Evolutionary conservation across 92 coral and sea anemone species (phyloP).

Genomic region (Metridium senile): DNA sequence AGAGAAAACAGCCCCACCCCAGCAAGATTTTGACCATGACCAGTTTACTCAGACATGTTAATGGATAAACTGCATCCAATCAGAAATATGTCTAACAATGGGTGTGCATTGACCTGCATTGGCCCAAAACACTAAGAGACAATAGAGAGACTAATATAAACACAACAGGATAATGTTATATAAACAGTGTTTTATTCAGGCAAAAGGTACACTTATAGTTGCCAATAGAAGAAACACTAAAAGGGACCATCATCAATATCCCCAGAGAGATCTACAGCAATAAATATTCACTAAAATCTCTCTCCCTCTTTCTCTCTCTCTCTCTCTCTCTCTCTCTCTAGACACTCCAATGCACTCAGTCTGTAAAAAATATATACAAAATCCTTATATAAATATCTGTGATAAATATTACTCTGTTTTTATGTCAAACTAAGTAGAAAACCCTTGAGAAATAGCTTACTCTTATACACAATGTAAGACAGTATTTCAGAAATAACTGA

Average conservation of each 20-base stretch:
- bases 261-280: conserved; percentile 23
- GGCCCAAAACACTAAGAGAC: too few species aligned
- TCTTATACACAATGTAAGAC: not conserved
- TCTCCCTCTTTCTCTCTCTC: conserved; percentile 18
- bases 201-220: conserved; percentile 25
- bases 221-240: conserved; percentile 23
- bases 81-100: too few species aligned
- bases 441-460: not conserved
- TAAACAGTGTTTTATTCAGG: conserved; percentile 47
- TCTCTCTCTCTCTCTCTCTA: conserved; percentile 14
- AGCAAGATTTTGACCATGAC: too few species aligned
- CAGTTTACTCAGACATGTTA: too few species aligned
- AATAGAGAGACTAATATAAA: too few species aligned
- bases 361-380: conserved; percentile 92
- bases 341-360: conserved; percentile 40
- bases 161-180: not conserved
- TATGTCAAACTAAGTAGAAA: not conserved
- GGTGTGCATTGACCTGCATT: too few species aligned
- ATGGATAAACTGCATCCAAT: too few species aligned
- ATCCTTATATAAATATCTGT: conserved; percentile 88
- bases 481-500: not conserved
- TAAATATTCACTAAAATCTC: conserved; percentile 50
- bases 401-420: conserved; percentile 82
- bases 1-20: too few species aligned
- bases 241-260: conserved; percentile 17